A percentile compares a stretch with the other conserved stretches of the same genome.
These are phyloP conservation scores for Petromus typicus DNA, from an alignment of 2,113 vertebrate genomes.

Conservation along the genomic window DNA sequence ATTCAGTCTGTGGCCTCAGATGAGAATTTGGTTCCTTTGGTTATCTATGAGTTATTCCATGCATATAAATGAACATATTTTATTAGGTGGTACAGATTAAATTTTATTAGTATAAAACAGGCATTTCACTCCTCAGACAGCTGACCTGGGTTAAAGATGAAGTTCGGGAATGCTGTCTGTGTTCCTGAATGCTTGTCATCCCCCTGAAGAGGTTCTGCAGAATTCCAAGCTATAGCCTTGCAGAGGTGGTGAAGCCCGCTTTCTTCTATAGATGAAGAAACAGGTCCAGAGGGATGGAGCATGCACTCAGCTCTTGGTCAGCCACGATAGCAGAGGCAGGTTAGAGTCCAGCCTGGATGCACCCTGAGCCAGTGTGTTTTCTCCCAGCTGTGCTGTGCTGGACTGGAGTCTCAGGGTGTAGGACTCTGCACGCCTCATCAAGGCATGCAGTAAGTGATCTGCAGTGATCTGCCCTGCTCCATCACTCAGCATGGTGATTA, in stretches of 20 bases:
- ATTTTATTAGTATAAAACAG: conserved; percentile 56
- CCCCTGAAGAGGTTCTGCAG: not conserved
- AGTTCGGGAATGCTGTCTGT: not conserved
- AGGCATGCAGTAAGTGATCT: not conserved
- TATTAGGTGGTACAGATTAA: conserved; percentile 38
- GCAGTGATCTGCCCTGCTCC: not conserved
- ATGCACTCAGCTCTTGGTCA: accelerated
- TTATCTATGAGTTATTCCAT: conserved; percentile 64
- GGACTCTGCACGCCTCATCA: not conserved
- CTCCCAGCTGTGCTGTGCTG: not conserved
- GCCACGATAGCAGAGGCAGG: not conserved
- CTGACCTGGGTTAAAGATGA: conserved; percentile 35
- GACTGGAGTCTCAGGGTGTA: not conserved
- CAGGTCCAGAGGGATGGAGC: not conserved
- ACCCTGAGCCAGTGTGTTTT: not conserved
- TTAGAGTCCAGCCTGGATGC: not conserved
- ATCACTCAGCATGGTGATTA: not conserved
- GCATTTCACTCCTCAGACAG: not conserved
- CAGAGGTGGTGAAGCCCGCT: not conserved
- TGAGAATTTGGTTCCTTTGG: conserved; percentile 45
- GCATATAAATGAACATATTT: conserved; percentile 55
- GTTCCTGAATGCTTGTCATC: not conserved
- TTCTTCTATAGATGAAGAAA: not conserved
- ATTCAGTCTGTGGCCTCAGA: conserved; percentile 46
- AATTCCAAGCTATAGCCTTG: not conserved